These are phyloP conservation scores for Merluccius polli DNA, from an alignment of 2,797 vertebrate genomes.

Conservation along the genomic window DNA sequence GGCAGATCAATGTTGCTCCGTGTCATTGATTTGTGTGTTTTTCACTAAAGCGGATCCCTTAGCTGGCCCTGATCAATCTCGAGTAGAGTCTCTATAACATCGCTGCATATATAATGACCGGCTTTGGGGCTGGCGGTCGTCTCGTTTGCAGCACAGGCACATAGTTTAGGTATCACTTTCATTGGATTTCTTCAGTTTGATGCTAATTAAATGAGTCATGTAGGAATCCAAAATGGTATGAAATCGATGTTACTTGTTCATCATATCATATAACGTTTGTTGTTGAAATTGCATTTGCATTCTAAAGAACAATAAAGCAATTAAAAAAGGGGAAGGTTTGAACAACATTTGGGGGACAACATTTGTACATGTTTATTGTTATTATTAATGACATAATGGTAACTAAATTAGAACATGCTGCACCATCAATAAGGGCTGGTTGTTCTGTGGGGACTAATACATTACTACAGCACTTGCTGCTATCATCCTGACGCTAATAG, in stretches of 20 bases:
- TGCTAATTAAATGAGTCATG: neutral
- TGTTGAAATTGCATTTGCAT: neutral
- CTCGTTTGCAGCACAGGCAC: constrained; percentile 16
- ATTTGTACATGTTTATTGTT: constrained; percentile 40
- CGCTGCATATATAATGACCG: constrained; percentile 33
- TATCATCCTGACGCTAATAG: constrained; percentile 26
- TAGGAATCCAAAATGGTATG: neutral
- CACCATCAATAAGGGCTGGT: constrained; percentile 39
- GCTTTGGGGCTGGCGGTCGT: constrained; percentile 35
- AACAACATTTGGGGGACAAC: neutral
- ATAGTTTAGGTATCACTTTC: neutral
- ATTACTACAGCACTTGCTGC: constrained; percentile 35
- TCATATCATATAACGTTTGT: too few species aligned
- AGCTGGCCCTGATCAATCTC: constrained; percentile 45
- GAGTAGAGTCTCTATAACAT: constrained; percentile 52
- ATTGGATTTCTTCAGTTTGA: neutral
- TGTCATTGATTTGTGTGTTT: constrained; percentile 67
- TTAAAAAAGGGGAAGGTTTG: neutral
- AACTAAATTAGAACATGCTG: constrained; percentile 19
- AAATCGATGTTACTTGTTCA: too few species aligned
- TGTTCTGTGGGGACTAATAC: constrained; percentile 35
- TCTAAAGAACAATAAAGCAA: neutral
- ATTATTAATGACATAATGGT: constrained; percentile 40
- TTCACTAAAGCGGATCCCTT: constrained; percentile 58
- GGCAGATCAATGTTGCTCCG: constrained; percentile 45